Evolutionary conservation across 92 coral and sea anemone genomes (phyloP).

Genomic region (Virgularia gustaviana): DNA sequence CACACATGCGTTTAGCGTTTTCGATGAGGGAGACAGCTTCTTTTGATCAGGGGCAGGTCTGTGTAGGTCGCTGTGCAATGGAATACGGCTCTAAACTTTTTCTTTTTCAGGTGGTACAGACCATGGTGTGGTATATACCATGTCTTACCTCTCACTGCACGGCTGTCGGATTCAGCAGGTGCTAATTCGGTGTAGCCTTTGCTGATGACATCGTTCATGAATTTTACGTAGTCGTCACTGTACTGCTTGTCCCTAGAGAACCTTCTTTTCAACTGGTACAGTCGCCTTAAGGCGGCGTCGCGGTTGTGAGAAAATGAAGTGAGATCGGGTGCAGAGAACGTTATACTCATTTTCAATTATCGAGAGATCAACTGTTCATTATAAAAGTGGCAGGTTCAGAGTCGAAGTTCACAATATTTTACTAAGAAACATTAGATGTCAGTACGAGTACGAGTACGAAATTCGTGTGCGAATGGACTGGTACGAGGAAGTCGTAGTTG

Average conservation of each 20-base stretch:
- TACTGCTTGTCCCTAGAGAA: not conserved
- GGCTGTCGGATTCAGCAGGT: not conserved
- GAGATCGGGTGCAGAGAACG: too few relatives aligned
- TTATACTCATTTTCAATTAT: too few relatives aligned
- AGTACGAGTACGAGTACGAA: too few relatives aligned
- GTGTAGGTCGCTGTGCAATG: not conserved
- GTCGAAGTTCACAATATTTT: too few relatives aligned
- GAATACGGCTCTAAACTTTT: conserved; percentile 3
- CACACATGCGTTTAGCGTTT: not conserved
- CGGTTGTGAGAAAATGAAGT: conserved; percentile 7
- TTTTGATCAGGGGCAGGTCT: not conserved
- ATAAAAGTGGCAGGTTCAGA: too few relatives aligned
- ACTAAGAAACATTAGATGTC: too few relatives aligned
- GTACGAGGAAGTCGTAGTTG: too few relatives aligned
- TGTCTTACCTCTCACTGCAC: not conserved
- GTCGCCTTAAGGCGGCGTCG: not conserved
- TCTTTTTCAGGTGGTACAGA: conserved; percentile 1
- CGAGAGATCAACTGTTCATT: too few relatives aligned
- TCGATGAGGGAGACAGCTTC: conserved; percentile 1
- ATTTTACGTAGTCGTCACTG: not conserved
- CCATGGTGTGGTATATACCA: conserved; percentile 2
- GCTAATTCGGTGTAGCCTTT: conserved; percentile 43
- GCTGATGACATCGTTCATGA: conserved; percentile 29
- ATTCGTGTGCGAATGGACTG: too few relatives aligned
- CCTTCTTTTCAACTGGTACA: conserved; percentile 5